Evolutionary conservation across 2,888 invertebrate species (phyloP), one percentile per base, ranked within the genome.

Genomic region (Brachyptera putata): DNA sequence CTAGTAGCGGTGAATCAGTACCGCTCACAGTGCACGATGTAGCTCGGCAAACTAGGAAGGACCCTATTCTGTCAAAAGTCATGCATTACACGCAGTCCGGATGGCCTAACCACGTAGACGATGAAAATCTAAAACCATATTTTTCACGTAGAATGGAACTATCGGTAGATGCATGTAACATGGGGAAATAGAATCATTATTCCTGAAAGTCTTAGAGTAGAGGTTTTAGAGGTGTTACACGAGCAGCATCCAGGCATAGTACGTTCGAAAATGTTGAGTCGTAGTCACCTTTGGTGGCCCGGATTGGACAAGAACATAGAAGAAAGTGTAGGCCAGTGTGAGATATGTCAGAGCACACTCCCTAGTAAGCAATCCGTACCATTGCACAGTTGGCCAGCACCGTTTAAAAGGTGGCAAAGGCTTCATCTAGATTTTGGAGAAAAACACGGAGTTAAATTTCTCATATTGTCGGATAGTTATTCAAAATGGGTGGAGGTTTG

Each of bases 401-500:
- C 65, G 24, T 56, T 58, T 3, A 64, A 61, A 55, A 64, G 63
- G 5, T 68, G 66, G 62, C 62, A 63, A 53, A 53, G 66, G 14
- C 39, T 67, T 3, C 64, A 67, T 58, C 53, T 64, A 4, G 67
- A 67, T 60, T 66, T 67, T 61, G 63, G 65, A 1, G 65, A 65
- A 36, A 65, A 63, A 11, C 62, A 64, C 50, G 66, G 66, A 2
- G 62, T 62, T 43, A 63, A 63, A 16, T 64, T 66, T 46, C 50
- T 67, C 21, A 53, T 68, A 1, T 25, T 67, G 24, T 62, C 66
- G 36, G 66, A 68, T 53, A 56, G 62, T 36, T 66, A 65, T 43
- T 65, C 63, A 34, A 66, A 64, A 57, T 68, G 67, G 67, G 56
- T 64, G 14, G 67, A 68, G 56, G 63, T 66, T 22, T 58, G 64